Percentiles rank a stretch among this genome's conserved stretches.
Evolutionary conservation across 2,888 invertebrate species (phyloP).

Genomic region (Zaprionus bogoriensis): DNA sequence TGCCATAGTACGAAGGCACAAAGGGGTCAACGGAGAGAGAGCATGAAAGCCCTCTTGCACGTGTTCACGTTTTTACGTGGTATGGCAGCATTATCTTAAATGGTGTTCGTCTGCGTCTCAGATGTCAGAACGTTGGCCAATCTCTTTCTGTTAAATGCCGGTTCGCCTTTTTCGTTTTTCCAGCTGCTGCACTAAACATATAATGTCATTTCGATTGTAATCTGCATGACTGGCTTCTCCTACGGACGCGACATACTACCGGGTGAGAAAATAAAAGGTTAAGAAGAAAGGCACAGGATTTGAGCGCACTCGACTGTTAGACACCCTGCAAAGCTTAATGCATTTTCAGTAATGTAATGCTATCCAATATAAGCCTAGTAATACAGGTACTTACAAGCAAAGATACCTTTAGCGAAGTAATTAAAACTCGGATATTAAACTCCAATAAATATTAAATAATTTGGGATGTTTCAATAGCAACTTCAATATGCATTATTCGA

Average conservation of each 20-base stretch:
- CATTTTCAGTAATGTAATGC: too few species aligned
- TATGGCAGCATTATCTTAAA: neutral
- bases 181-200: conserved; percentile 76
- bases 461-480: too few species aligned
- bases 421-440: too few species aligned
- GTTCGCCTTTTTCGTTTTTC: conserved; percentile 21
- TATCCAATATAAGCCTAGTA: too few species aligned
- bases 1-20: too few species aligned
- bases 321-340: neutral
- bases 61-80: too few species aligned
- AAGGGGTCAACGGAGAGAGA: too few species aligned
- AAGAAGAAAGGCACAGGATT: neutral
- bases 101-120: conserved; percentile 7
- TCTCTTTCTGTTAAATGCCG: conserved; percentile 45
- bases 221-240: conserved; percentile 75
- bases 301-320: neutral
- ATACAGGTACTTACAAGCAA: too few species aligned
- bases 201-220: conserved; percentile 80
- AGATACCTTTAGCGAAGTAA: too few species aligned
- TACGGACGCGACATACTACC: conserved; percentile 27
- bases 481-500: too few species aligned
- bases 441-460: too few species aligned
- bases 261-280: conserved; percentile 16
- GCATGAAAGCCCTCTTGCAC: too few species aligned
- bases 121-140: conserved; percentile 48